Evolutionary conservation across 2,888 invertebrate genomes (phyloP), one percentile per base, ranked within the genome.

Genomic region (Cheilosia pagana): DNA sequence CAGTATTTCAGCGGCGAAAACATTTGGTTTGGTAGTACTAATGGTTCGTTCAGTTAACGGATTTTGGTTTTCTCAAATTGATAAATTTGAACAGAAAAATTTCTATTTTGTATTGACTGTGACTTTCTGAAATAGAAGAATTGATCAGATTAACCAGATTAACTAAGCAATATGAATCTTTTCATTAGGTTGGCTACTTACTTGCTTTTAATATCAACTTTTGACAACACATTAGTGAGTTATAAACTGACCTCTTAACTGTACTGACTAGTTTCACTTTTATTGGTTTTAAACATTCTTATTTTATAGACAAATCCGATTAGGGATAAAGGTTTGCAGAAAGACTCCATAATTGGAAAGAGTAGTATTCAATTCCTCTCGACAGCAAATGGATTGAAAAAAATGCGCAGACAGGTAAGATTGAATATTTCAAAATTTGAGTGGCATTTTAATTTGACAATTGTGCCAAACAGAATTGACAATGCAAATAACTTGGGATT

Each of bases 351-450:
- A 16, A 19, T 10, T 25, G 16, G 39, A 16, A 41, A 6, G 3
- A n/a, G 3, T 21, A 2, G 1, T 7, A 41, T 1, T 1, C 2
- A 39, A 23, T 1, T 23, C 3, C 14, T 23, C 12, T 19, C 1
- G 14, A 41, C 6, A 14, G 23, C 35, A 12, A 19, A 39, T 0
- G 57, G 14, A 16, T 2, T 55, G 2, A 12, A 19, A 10, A 71
- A 65, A 45, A 16, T 45, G 5, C 72, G 72, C 7, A 59, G 72
- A 19, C 72, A 79, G 65, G 78, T 68, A 35, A 55, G 16, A 5
- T 25, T 28, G 28, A 7, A 28, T 28, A 8, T 28, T 28, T 0
- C 28, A 28, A n/a, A n/a, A n/a, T n/a, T n/a, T n/a, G n/a, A n/a
- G n/a, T n/a, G 8, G 8, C 1, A 28, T 8, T 8, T 28, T 28